Percentiles rank a stretch among this genome's conserved stretches.
These are phyloP conservation scores for Lutraria rhynchaena DNA, from an alignment of 1,140 invertebrate species.

Conservation along the genomic window DNA sequence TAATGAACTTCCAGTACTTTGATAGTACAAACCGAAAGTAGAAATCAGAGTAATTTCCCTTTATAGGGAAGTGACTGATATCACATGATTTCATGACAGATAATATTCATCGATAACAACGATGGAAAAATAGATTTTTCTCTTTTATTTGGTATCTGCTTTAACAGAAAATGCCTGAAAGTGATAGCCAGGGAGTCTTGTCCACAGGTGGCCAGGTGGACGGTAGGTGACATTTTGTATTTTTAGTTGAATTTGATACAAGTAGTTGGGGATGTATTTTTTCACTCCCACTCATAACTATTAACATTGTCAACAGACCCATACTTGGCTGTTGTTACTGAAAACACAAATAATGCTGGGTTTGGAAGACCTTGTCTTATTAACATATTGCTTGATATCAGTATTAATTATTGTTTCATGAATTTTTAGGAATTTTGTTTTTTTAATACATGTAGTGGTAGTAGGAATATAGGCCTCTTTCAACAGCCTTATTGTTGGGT, in stretches of 20 bases:
- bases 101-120: slow-evolving; percentile 1
- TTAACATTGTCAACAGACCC: neutral
- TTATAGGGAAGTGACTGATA: slow-evolving; percentile 48
- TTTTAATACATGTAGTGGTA: no score
- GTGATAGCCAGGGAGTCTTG: slow-evolving; percentile 67
- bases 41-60: slow-evolving; percentile 61
- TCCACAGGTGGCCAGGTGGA: slow-evolving; percentile 77
- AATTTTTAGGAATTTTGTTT: no score
- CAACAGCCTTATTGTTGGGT: no score
- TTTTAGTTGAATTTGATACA: neutral
- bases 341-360: neutral
- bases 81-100: slow-evolving; percentile 5
- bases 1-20: slow-evolving; percentile 1
- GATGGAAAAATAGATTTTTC: neutral
- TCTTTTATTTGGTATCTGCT: neutral
- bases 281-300: neutral
- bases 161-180: slow-evolving; percentile 69
- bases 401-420: no score
- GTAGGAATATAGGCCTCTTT: no score
- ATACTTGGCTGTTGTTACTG: neutral
- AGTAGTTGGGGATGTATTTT: neutral
- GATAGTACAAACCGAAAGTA: slow-evolving; percentile 39
- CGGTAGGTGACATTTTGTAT: slow-evolving; percentile 63
- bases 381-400: neutral
- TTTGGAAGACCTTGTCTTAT: neutral